Evolutionary conservation across 2,797 vertebrate species (phyloP).

Genomic region (Chelon labrosus): DNA sequence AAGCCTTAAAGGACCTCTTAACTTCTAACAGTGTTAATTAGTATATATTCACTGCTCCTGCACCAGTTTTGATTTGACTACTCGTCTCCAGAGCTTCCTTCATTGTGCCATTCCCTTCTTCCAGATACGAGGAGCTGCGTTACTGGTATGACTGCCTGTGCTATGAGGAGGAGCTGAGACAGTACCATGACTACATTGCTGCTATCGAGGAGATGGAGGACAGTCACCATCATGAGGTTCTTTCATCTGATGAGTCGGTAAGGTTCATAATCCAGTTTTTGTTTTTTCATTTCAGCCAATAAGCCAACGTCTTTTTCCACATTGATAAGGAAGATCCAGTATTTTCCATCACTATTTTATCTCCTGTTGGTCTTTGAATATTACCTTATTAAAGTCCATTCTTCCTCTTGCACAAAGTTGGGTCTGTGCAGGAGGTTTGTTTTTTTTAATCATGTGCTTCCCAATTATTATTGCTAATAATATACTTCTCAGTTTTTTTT

Average conservation of each 20-base stretch:
- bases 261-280: background rate
- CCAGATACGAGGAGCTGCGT: slow-evolving; percentile 85
- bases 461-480: background rate
- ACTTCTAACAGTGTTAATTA: no score
- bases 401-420: slow-evolving; percentile 6
- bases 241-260: slow-evolving; percentile 4
- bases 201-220: slow-evolving; percentile 77
- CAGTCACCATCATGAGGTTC: slow-evolving; percentile 66
- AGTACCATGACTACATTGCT: slow-evolving; percentile 79
- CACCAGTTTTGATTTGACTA: background rate
- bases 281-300: background rate
- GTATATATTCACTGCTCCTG: background rate
- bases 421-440: background rate
- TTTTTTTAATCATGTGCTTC: slow-evolving; percentile 23
- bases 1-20: no score
- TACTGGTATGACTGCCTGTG: slow-evolving; percentile 87
- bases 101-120: background rate
- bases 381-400: background rate
- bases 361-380: slow-evolving; percentile 5
- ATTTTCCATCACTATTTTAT: slow-evolving; percentile 17
- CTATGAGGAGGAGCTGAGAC: slow-evolving; percentile 84
- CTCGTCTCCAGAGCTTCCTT: background rate
- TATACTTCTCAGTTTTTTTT: slow-evolving; percentile 22
- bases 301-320: background rate
- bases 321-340: background rate